phyloP scores from a whole-genome alignment of 2,888 invertebrate genomes.

The Epinotia brunnichana region DNA sequence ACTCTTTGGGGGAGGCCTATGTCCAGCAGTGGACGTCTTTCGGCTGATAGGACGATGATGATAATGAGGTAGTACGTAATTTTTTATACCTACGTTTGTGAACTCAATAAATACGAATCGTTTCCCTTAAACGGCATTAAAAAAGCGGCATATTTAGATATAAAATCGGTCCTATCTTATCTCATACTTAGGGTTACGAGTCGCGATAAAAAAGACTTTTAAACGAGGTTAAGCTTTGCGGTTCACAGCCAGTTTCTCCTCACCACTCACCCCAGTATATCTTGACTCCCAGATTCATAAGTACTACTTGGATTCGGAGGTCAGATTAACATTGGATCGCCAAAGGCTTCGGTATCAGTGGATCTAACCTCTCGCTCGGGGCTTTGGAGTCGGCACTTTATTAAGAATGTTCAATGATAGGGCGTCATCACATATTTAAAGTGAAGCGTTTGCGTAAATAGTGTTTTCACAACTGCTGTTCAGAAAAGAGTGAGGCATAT shows the following conservation, averaged over 20 bases:
- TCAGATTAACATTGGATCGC: not conserved
- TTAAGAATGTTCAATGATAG: constrained; percentile 15
- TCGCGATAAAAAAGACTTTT: constrained; percentile 40
- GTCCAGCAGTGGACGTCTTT: no score
- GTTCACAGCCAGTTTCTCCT: not conserved
- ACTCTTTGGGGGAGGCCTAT: no score
- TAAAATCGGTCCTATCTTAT: constrained; percentile 31
- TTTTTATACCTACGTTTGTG: not conserved
- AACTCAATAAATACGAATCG: not conserved
- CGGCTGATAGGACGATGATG: no score
- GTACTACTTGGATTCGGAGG: not conserved
- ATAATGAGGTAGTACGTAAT: not conserved
- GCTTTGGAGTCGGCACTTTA: constrained; percentile 8
- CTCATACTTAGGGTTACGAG: constrained; percentile 30
- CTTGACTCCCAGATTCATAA: not conserved
- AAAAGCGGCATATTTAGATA: constrained; percentile 23
- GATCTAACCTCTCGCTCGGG: constrained; percentile 35
- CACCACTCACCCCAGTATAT: not conserved
- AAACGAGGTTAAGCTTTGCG: constrained; percentile 39
- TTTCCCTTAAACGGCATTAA: constrained; percentile 29
- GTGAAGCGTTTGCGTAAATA: not conserved
- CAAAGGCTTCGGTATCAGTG: constrained; percentile 23
- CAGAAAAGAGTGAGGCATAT: no score
- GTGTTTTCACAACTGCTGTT: no score
- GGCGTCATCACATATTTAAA: not conserved